Base-by-base conservation (phyloP, 2,888 invertebrate species). In the Scaptomyza tumidula region DNA sequence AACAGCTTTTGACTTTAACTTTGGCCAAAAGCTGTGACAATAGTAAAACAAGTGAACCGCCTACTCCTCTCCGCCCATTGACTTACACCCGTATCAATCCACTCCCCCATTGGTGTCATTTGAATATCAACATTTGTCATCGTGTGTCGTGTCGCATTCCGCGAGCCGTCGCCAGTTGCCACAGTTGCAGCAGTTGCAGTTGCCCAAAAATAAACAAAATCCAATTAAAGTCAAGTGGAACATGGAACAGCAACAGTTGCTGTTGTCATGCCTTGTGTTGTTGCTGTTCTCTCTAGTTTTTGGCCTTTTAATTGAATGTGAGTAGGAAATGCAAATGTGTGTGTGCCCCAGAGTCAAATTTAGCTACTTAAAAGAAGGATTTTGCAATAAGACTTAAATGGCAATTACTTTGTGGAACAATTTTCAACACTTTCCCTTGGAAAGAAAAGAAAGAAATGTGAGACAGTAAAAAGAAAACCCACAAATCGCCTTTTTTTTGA, bases 101-200 rank as follows among this genome's bases (percentile, higher is more conserved):
- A 41, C 75, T 61, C 73, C 82, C 66, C 72, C 79, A 71, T 72
- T 68, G 71, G 80, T 78, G 84, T 78, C 85, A 88, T 85, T 85
- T 85, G 88, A 85, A 88, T 85, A 85, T 88, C 85, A 86, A 88
- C 85, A 85, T 85, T 85, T 86, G 85, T 88, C 85, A 88, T 85
- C 85, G 84, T 86, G 84, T 88, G 88, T 86, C 88, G 84, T 88
- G 84, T 68, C 57, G 80, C 83, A 88, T 88, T 78, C 83, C 86
- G 74, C 80, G 64, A 69, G 66, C 59, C 70, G 76, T 85, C 71
- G 58, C 68, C 77, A 74, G 16, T 16, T 16, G 41, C 16, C 9
- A 41, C 16, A 41, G 49, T 50, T 49, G 31, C 48, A 16, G 16
- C 77, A 68, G 60, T 74, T 66, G 52, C 61, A 31, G 48, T 53